Evolutionary conservation across 2,113 vertebrate species (phyloP).

Genomic region (Tragulus kanchil): DNA sequence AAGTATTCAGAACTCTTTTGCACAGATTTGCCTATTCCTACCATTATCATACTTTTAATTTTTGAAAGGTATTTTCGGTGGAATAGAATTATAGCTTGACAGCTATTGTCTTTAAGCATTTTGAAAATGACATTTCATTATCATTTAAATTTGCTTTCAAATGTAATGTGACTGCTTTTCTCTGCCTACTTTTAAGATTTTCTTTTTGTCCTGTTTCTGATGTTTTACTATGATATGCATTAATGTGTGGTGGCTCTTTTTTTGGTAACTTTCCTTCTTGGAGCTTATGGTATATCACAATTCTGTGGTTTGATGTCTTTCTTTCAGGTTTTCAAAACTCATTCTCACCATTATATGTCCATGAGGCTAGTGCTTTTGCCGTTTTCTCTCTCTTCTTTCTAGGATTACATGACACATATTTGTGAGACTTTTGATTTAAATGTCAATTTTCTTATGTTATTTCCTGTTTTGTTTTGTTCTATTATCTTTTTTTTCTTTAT

Average conservation of each 20-base stretch:
- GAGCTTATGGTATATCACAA: background rate
- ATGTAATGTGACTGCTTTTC: background rate
- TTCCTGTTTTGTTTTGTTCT: background rate
- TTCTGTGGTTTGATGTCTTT: background rate
- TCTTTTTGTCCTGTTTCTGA: background rate
- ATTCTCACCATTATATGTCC: background rate
- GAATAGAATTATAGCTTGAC: background rate
- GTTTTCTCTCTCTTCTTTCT: background rate
- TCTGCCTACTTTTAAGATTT: slow-evolving; percentile 1
- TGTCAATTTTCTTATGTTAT: background rate
- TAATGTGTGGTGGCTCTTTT: background rate
- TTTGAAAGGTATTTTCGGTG: background rate
- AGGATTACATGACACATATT: background rate
- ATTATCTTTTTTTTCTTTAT: background rate
- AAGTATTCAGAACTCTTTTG: background rate
- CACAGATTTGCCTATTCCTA: background rate
- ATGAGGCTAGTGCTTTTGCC: background rate
- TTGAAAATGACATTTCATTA: background rate
- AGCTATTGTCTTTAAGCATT: background rate
- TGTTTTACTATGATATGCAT: background rate
- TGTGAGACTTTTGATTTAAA: background rate
- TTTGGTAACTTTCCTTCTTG: background rate
- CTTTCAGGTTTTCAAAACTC: background rate
- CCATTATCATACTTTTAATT: background rate
- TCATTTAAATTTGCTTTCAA: background rate